phyloP scores from a whole-genome alignment of 2,888 invertebrate genomes.

The Stenodera caucasica region DNA sequence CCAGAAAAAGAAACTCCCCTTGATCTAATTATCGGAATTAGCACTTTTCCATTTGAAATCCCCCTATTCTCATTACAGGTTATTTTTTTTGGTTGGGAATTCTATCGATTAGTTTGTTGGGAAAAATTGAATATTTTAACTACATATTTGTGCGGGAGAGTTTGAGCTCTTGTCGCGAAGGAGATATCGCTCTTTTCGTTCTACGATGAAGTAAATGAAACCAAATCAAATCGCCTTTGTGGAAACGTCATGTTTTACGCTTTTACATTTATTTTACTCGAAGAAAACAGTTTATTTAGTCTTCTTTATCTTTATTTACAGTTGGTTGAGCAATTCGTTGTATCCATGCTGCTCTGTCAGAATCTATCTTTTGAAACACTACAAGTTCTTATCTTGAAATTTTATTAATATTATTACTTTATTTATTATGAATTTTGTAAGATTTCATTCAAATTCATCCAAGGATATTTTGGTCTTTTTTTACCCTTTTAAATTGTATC shows the following conservation, averaged over 20 bases:
- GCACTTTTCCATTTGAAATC: neutral
- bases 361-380: neutral
- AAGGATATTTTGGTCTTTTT: too few species aligned
- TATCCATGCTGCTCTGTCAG: constrained; percentile 10
- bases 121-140: too few species aligned
- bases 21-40: constrained; percentile 1
- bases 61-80: neutral
- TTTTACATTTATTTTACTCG: constrained; percentile 47
- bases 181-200: constrained; percentile 13
- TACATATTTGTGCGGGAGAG: constrained; percentile 25
- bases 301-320: constrained; percentile 53
- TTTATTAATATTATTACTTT: constrained; percentile 11
- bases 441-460: neutral
- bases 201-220: constrained; percentile 38
- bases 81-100: too few species aligned
- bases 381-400: constrained; percentile 16
- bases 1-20: neutral
- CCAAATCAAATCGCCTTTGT: constrained; percentile 46
- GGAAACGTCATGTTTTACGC: constrained; percentile 44
- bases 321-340: constrained; percentile 42
- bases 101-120: too few species aligned
- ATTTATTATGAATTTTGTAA: constrained; percentile 11
- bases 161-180: constrained; percentile 22
- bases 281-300: constrained; percentile 44
- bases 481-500: too few species aligned